phyloP scores from a whole-genome alignment of 2,888 invertebrate species.

The Bibio marci region DNA sequence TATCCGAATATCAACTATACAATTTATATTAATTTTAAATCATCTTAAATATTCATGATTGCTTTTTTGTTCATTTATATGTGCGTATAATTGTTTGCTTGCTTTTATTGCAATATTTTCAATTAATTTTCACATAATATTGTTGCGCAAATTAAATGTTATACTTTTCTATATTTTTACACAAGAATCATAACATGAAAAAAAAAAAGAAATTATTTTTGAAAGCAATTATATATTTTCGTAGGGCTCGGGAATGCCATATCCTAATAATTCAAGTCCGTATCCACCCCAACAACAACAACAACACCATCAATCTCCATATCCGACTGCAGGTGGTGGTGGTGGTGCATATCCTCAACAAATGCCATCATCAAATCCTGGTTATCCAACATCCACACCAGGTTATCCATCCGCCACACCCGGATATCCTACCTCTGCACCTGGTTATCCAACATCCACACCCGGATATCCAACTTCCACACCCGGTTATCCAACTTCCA shows the following conservation, averaged over 20 bases:
- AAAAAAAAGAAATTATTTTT: not conserved
- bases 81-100: too few species aligned
- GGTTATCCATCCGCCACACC: not conserved
- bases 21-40: too few species aligned
- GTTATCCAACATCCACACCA: not conserved
- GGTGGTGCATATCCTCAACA: not conserved
- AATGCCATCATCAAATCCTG: not conserved
- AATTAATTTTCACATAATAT: too few species aligned
- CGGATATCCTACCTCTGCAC: conserved; percentile 1
- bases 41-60: too few species aligned
- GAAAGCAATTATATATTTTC: too few species aligned
- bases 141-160: too few species aligned
- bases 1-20: too few species aligned
- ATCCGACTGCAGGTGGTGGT: conserved; percentile 10
- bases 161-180: not conserved
- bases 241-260: conserved; percentile 28
- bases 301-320: conserved; percentile 8
- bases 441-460: conserved; percentile 11
- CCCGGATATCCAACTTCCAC: conserved; percentile 6
- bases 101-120: too few species aligned
- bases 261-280: conserved; percentile 13
- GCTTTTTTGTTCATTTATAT: too few species aligned
- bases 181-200: not conserved
- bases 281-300: conserved; percentile 10
- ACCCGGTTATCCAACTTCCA: conserved; percentile 5